A percentile compares a stretch with the other conserved stretches of the same genome.
These are phyloP conservation scores for Cecropterus lyciades DNA, from an alignment of 1,140 invertebrate species.

Conservation along the genomic window DNA sequence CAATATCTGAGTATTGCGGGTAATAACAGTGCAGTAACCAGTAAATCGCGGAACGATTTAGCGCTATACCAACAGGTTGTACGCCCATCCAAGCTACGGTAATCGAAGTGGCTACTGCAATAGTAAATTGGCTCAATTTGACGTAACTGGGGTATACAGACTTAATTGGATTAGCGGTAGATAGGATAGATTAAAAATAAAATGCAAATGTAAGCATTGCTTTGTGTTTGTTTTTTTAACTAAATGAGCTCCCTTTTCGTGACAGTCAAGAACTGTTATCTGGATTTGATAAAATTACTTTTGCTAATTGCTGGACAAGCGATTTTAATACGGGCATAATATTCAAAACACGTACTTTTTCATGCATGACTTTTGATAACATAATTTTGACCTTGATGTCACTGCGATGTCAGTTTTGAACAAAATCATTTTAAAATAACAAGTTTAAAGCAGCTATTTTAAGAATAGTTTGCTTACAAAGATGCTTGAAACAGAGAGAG, in stretches of 20 bases:
- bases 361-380: too few species aligned
- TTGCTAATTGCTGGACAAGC: too few species aligned
- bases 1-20: not conserved
- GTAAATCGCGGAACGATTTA: slow-evolving; percentile 29
- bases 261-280: not conserved
- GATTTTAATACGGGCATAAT: too few species aligned
- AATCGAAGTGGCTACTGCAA: slow-evolving; percentile 28
- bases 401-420: too few species aligned
- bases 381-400: too few species aligned
- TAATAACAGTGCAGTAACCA: slow-evolving; percentile 22
- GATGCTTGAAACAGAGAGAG: too few species aligned
- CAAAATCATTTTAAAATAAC: too few species aligned
- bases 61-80: slow-evolving; percentile 31
- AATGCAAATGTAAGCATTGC: slow-evolving; percentile 14
- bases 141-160: slow-evolving; percentile 20
- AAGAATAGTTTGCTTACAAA: too few species aligned
- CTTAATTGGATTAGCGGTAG: slow-evolving; percentile 35
- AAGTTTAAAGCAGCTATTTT: too few species aligned
- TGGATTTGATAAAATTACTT: too few species aligned
- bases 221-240: not conserved
- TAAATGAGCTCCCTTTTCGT: not conserved
- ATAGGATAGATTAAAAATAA: slow-evolving; percentile 16
- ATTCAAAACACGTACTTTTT: too few species aligned
- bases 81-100: slow-evolving; percentile 25
- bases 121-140: slow-evolving; percentile 33